phyloP scores from a whole-genome alignment of 2,888 invertebrate genomes.

The Ypsolopha sequella region DNA sequence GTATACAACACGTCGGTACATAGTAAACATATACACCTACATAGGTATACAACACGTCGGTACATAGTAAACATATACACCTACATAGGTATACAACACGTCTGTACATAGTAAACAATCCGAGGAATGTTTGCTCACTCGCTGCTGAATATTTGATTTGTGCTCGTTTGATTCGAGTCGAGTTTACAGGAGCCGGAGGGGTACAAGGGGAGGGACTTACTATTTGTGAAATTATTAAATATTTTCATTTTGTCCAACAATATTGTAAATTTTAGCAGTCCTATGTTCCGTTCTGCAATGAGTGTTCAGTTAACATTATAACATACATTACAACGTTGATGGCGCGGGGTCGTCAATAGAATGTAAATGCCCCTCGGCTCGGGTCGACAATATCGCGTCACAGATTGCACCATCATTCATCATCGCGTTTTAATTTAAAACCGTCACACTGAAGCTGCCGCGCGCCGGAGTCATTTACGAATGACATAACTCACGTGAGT shows the following conservation, averaged over 20 bases:
- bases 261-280: no score
- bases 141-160: neutral
- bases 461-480: constrained; percentile 13
- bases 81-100: no score
- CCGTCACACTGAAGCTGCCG: constrained; percentile 23
- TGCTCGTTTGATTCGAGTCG: neutral
- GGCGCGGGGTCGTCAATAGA: neutral
- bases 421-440: constrained; percentile 46
- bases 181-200: neutral
- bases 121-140: neutral
- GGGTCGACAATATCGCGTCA: constrained; percentile 1
- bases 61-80: no score
- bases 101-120: no score
- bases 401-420: constrained; percentile 29
- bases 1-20: no score
- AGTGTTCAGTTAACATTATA: no score
- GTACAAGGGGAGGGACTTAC: neutral
- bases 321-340: neutral
- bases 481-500: neutral
- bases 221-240: neutral
- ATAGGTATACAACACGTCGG: no score
- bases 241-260: neutral
- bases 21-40: no score
- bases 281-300: no score
- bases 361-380: neutral